phyloP scores from a whole-genome alignment of 2,888 invertebrate species.

The Entomobrya multifasciata region DNA sequence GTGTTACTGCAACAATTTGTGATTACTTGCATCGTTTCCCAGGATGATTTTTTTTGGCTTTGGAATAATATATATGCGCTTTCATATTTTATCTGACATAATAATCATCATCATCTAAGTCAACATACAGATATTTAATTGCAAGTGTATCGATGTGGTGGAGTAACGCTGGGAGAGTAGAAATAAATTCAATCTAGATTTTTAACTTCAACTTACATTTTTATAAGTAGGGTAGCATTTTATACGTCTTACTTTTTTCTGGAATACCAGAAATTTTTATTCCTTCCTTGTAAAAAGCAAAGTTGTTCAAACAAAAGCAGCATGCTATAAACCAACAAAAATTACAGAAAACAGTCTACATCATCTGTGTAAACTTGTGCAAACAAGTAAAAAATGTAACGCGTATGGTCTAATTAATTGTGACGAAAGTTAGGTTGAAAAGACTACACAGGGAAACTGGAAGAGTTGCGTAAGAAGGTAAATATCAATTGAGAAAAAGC shows the following conservation, averaged over 20 bases:
- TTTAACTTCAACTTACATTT: not conserved
- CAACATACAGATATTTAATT: not conserved
- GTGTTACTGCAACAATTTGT: conserved; percentile 53
- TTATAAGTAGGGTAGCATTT: not conserved
- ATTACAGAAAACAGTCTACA: not conserved
- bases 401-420: conserved; percentile 24
- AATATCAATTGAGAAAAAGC: conserved; percentile 21
- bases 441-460: not conserved
- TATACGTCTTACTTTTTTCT: conserved; percentile 4
- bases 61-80: not conserved
- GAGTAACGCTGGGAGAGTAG: not conserved
- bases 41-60: no score
- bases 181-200: no score
- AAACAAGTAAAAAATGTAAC: not conserved
- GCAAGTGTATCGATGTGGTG: not conserved
- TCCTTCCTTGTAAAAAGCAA: conserved; percentile 2
- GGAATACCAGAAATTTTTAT: conserved; percentile 22
- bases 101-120: conserved; percentile 9
- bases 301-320: not conserved
- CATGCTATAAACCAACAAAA: not conserved
- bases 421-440: conserved; percentile 18
- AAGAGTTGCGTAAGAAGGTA: conserved; percentile 16
- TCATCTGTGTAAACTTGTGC: not conserved
- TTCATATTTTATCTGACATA: not conserved
- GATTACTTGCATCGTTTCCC: conserved; percentile 41